Percentiles rank a stretch among this genome's conserved stretches.
Evolutionary conservation across 2,797 vertebrate genomes (phyloP).

Genomic region (Siniperca undulata): DNA sequence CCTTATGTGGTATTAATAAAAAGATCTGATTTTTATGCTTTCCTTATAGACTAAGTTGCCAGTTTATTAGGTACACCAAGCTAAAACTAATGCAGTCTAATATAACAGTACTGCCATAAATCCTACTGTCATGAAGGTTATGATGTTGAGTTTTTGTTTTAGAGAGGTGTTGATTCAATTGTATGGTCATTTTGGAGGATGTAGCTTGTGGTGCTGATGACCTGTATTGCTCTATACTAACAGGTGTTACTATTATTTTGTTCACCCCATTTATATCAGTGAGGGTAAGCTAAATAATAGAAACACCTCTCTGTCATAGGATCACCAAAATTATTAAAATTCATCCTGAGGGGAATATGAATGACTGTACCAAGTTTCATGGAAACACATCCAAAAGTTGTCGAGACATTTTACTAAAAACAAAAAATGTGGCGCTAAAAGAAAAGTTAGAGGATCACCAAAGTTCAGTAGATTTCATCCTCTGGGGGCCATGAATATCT

Average conservation of each 20-base stretch:
- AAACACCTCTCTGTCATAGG: not conserved
- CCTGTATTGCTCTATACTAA: not conserved
- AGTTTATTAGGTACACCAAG: not conserved
- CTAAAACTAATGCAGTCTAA: not conserved
- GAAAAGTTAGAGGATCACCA: not conserved
- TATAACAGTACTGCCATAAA: too few species aligned
- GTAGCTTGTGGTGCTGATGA: not conserved
- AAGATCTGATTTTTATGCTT: fast-evolving
- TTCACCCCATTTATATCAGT: not conserved
- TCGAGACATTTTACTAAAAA: not conserved
- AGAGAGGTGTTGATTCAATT: not conserved
- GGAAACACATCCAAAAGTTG: not conserved
- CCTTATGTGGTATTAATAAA: not conserved
- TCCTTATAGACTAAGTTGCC: not conserved
- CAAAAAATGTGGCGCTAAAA: not conserved
- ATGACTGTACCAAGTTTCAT: not conserved
- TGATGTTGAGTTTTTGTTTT: not conserved
- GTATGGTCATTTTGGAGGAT: not conserved
- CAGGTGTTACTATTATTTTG: not conserved
- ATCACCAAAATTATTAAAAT: not conserved
- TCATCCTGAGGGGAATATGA: too few species aligned
- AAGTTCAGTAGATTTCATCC: not conserved
- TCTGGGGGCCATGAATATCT: not conserved
- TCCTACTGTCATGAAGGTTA: not conserved
- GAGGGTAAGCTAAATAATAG: not conserved